phyloP scores from a whole-genome alignment of 2,797 vertebrate genomes.

The Aphelocoma californica region DNA sequence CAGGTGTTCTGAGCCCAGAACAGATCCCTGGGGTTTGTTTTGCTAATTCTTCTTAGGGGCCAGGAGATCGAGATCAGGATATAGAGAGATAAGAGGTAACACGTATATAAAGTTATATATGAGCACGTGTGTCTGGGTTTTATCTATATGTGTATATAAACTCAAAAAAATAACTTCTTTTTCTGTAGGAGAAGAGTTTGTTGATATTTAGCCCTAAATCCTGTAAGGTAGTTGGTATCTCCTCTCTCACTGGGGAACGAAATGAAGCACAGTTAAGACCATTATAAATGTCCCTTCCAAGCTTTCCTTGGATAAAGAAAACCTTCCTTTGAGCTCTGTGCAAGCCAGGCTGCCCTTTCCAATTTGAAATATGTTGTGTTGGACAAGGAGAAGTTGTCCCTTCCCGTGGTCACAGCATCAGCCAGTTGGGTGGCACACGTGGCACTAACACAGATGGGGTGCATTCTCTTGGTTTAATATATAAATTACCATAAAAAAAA shows the following conservation, averaged over 20 bases:
- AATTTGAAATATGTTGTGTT: background rate
- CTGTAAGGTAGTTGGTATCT: background rate
- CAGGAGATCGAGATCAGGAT: background rate
- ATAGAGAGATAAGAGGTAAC: background rate
- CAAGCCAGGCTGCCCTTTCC: background rate
- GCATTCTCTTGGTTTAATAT: background rate
- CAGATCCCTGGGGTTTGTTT: background rate
- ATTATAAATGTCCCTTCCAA: background rate
- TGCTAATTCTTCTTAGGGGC: background rate
- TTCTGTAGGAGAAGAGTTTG: background rate
- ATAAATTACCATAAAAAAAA: background rate
- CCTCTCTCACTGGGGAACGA: background rate
- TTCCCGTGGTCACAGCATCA: background rate
- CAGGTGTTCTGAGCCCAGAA: background rate
- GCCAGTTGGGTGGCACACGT: rapidly evolving
- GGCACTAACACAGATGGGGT: background rate
- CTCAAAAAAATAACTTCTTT: background rate
- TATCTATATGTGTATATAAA: background rate
- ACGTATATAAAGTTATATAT: no score
- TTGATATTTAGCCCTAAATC: background rate
- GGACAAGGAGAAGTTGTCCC: background rate
- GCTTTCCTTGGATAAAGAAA: background rate
- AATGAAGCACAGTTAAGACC: background rate
- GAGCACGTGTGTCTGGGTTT: background rate
- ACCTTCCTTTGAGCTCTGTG: background rate